A percentile compares a stretch with the other conserved stretches of the same genome.
phyloP scores from a whole-genome alignment of 2,797 vertebrate genomes.

The Pteronotus mesoamericanus region DNA sequence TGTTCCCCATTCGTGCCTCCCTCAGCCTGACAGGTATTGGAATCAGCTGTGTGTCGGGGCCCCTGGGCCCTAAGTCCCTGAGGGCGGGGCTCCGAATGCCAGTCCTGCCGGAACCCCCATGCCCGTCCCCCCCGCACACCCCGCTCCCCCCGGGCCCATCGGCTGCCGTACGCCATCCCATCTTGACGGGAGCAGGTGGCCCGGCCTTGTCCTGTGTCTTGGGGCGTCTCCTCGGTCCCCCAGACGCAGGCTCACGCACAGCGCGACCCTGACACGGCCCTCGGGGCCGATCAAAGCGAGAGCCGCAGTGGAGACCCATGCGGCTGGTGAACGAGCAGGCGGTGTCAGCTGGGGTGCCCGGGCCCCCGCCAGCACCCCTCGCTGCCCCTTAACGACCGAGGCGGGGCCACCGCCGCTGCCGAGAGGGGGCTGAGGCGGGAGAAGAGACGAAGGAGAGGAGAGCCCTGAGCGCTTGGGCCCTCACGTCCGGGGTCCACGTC shows the following conservation, averaged over 20 bases:
- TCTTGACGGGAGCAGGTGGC: conserved; percentile 50
- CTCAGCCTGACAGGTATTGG: rapidly evolving
- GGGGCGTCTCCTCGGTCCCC: background rate
- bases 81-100: background rate
- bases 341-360: background rate
- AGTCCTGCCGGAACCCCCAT: background rate
- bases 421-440: background rate
- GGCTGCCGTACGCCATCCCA: background rate
- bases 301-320: conserved; percentile 56
- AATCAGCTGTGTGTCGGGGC: background rate
- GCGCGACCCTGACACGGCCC: background rate
- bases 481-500: conserved; percentile 59
- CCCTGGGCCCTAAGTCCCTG: background rate
- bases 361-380: no score
- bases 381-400: background rate
- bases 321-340: conserved; percentile 35
- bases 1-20: rapidly evolving
- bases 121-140: rapidly evolving
- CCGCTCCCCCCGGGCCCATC: background rate
- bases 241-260: conserved; percentile 42
- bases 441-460: background rate
- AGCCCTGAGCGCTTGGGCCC: background rate
- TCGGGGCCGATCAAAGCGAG: conserved; percentile 44
- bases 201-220: background rate
- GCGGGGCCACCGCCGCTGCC: background rate